These are phyloP conservation scores for Sisor rabdophorus DNA, from an alignment of 2,113 vertebrate species.

Conservation along the genomic window DNA sequence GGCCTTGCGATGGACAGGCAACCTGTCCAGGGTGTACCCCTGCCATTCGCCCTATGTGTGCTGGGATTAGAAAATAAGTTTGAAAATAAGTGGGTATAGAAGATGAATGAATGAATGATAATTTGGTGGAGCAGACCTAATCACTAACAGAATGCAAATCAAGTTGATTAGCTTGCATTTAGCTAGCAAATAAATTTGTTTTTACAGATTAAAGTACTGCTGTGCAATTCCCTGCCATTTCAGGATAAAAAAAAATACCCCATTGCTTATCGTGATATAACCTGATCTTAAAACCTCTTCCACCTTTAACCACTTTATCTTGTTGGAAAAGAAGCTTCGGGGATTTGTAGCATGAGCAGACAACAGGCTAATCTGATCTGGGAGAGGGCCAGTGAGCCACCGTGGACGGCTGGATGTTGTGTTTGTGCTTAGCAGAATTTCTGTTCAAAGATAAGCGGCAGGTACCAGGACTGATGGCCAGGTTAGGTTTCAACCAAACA, in stretches of 20 bases:
- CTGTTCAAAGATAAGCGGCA: conserved; percentile 17
- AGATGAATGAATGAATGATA: no score
- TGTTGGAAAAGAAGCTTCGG: conserved; percentile 18
- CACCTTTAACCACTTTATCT: conserved; percentile 26
- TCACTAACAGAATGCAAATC: not conserved
- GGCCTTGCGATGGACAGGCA: no score
- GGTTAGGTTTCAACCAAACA: conserved; percentile 56
- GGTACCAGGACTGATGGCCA: conserved; percentile 41
- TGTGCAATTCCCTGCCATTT: not conserved
- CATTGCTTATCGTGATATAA: not conserved
- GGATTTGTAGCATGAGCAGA: not conserved
- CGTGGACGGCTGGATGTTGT: conserved; percentile 30
- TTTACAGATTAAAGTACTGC: no score
- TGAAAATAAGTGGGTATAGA: no score
- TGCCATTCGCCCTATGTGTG: no score
- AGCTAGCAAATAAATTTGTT: not conserved
- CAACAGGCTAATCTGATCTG: conserved; percentile 52
- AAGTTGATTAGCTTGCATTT: not conserved
- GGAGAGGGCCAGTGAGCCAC: conserved; percentile 28
- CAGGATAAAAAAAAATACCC: not conserved
- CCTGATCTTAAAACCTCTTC: conserved; percentile 20
- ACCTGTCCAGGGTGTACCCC: no score
- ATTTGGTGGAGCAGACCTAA: not conserved
- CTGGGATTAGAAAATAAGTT: no score
- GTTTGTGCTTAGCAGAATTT: conserved; percentile 18